These are phyloP conservation scores for human (Homo sapiens) DNA, from an alignment of 2,113 vertebrate genomes.

Conservation along the genomic window DNA sequence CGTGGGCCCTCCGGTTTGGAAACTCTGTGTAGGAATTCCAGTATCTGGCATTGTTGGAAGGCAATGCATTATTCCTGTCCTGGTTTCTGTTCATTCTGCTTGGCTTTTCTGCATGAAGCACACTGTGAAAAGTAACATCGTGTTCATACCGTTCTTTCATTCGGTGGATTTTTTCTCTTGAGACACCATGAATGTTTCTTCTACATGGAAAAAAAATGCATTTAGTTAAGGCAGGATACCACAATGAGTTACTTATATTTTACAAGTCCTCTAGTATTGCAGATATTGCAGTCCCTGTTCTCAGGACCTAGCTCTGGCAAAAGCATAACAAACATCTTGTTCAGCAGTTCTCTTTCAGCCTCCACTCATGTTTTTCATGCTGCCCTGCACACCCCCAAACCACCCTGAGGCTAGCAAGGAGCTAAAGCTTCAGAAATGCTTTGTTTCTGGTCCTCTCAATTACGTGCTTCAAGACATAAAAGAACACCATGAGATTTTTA, in stretches of 20 bases:
- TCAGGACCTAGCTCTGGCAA: neutral
- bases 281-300: neutral
- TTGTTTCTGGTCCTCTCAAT: neutral
- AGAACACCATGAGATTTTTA: neutral
- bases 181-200: constrained; percentile 85
- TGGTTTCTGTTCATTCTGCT: constrained; percentile 64
- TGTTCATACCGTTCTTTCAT: constrained; percentile 88
- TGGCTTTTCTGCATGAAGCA: constrained; percentile 84
- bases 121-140: constrained; percentile 84
- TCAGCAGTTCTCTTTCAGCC: neutral
- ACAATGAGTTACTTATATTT: neutral
- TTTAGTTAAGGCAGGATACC: neutral
- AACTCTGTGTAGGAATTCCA: neutral
- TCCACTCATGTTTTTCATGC: neutral
- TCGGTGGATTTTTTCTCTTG: constrained; percentile 84
- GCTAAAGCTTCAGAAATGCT: neutral
- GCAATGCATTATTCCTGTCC: constrained; percentile 27
- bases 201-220: constrained; percentile 69
- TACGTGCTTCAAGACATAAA: neutral
- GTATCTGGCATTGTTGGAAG: neutral
- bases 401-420: neutral
- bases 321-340: neutral
- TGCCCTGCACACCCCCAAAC: neutral
- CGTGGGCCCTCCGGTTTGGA: constrained; percentile 40
- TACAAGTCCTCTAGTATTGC: neutral